Conservation (phyloP, 2,888 invertebrate genomes). For the Hirtodrosophila histrioides region DNA sequence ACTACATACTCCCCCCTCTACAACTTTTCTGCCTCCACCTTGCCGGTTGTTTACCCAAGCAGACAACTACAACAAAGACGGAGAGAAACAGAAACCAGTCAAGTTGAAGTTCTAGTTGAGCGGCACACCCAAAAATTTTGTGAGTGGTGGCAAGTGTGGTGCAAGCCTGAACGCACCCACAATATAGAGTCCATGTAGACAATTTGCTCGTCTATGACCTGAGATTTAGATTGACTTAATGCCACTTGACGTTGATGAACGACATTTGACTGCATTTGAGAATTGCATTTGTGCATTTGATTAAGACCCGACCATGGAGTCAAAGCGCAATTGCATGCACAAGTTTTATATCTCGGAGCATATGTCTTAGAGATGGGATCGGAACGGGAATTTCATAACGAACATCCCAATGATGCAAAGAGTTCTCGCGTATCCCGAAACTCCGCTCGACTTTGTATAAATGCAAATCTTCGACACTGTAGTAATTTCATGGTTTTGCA, state of each 20-base stretch:
- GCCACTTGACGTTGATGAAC: slow-evolving; percentile 74
- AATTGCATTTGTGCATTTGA: slow-evolving; percentile 36
- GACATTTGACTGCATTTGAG: slow-evolving; percentile 43
- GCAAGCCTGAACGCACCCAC: slow-evolving; percentile 1
- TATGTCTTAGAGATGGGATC: not conserved
- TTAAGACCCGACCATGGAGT: slow-evolving; percentile 30
- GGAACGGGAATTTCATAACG: not conserved
- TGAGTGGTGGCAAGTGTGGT: not conserved
- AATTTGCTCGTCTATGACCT: slow-evolving; percentile 39
- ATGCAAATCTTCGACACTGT: too few relatives aligned
- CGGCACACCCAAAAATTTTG: slow-evolving; percentile 44
- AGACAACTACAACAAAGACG: not conserved
- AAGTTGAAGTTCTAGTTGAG: slow-evolving; percentile 16
- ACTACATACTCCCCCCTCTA: slow-evolving; percentile 17
- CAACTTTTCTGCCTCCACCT: not conserved
- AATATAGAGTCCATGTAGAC: slow-evolving; percentile 20
- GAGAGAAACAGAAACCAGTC: slow-evolving; percentile 9
- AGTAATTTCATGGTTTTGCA: too few relatives aligned
- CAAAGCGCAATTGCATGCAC: slow-evolving; percentile 27
- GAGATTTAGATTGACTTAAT: slow-evolving; percentile 68
- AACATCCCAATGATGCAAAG: too few relatives aligned
- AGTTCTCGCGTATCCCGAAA: too few relatives aligned
- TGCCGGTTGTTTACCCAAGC: slow-evolving; percentile 39
- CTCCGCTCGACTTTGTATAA: too few relatives aligned
- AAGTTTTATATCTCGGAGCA: slow-evolving; percentile 8